Evolutionary conservation across 2,113 vertebrate species (phyloP).

Genomic region (Cebus imitator): DNA sequence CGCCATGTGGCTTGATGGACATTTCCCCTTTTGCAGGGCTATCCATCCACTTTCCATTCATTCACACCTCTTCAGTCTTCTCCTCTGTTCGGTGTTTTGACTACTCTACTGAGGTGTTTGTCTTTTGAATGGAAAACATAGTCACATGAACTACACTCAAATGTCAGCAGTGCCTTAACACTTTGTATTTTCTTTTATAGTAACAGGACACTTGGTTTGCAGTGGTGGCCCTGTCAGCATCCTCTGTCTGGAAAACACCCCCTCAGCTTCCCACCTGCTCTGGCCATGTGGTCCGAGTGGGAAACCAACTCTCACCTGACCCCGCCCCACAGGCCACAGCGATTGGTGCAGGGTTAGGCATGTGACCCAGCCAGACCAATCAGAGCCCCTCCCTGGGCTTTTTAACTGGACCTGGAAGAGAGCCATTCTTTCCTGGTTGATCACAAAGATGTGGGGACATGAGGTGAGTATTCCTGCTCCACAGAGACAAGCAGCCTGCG

Average conservation of each 20-base stretch:
- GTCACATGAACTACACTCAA: not conserved
- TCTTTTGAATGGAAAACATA: not conserved
- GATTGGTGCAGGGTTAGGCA: not conserved
- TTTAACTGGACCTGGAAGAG: not conserved
- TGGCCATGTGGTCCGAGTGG: fast-evolving
- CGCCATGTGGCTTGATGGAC: fast-evolving
- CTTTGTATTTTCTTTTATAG: not conserved
- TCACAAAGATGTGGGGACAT: fast-evolving
- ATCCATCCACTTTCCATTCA: fast-evolving
- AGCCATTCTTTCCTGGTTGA: fast-evolving
- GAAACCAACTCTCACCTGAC: not conserved
- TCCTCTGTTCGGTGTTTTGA: not conserved
- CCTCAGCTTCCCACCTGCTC: too few species aligned
- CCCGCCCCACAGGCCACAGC: not conserved
- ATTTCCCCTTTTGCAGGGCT: fast-evolving
- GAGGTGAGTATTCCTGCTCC: too few species aligned
- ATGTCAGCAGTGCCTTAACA: not conserved
- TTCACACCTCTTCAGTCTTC: not conserved
- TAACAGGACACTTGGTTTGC: not conserved
- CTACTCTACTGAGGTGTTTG: not conserved
- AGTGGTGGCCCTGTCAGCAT: not conserved
- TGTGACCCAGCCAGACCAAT: not conserved
- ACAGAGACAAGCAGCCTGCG: not conserved
- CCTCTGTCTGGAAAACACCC: not conserved
- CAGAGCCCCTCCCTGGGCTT: not conserved